Evolutionary conservation across 1,140 invertebrate genomes (phyloP).

Genomic region (Steinernema feltiae): DNA sequence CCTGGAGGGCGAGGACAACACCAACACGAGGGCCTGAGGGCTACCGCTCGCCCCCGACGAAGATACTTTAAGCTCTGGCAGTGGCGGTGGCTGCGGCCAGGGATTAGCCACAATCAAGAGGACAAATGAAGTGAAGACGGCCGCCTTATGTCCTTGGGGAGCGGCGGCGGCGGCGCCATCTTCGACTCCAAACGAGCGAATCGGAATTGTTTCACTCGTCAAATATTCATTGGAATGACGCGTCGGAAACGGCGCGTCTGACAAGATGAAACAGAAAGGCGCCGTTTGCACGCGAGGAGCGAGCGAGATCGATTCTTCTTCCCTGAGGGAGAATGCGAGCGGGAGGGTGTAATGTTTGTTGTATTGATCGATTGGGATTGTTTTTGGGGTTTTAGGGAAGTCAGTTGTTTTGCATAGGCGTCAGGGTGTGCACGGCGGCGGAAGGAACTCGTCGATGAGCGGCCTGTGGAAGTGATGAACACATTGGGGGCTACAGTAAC

Average conservation of each 20-base stretch:
- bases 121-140: conserved; percentile 3
- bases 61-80: not conserved
- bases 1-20: not conserved
- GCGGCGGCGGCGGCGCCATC: not conserved
- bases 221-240: conserved; percentile 5
- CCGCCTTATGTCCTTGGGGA: not conserved
- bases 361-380: not conserved
- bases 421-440: no score
- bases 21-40: no score
- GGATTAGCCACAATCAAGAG: not conserved
- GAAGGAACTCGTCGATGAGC: no score
- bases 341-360: not conserved
- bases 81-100: not conserved
- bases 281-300: not conserved
- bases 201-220: not conserved
- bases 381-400: no score
- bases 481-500: no score
- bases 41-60: not conserved
- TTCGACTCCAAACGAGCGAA: not conserved
- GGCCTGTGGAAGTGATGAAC: no score
- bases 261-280: not conserved
- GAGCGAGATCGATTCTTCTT: not conserved
- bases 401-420: no score
- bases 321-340: not conserved
- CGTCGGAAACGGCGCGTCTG: not conserved